A percentile compares a stretch with the other conserved stretches of the same genome.
Evolutionary conservation across 2,797 vertebrate genomes (phyloP).

Genomic region (Octomys mimax): DNA sequence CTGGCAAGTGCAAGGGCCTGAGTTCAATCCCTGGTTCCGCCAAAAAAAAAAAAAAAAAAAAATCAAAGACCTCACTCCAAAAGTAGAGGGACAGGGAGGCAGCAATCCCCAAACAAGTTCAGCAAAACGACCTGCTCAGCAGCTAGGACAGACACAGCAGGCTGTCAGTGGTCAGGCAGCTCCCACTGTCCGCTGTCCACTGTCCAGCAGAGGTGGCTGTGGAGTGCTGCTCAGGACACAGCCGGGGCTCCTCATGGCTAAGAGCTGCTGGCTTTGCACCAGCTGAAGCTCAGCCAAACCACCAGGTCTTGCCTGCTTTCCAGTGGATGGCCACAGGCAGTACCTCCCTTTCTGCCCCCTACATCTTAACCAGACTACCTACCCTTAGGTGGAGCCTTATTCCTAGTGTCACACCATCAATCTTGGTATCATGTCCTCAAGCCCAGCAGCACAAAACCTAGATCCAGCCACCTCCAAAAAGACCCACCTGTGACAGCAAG

Average conservation of each 20-base stretch:
- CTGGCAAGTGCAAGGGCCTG: too few relatives aligned
- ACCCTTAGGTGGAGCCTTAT: not conserved
- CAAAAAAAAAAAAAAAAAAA: too few relatives aligned
- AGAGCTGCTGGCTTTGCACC: not conserved
- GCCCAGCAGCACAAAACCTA: not conserved
- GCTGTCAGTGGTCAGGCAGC: not conserved
- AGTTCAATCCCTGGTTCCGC: too few relatives aligned
- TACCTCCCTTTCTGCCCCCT: not conserved
- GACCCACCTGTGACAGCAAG: not conserved
- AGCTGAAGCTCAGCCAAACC: not conserved
- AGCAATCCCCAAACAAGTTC: not conserved
- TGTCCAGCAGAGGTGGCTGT: not conserved
- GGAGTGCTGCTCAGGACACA: not conserved
- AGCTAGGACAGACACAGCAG: not conserved
- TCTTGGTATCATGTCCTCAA: not conserved
- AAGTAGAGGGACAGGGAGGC: not conserved
- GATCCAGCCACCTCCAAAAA: not conserved
- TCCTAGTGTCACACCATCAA: not conserved
- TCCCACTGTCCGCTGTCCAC: too few relatives aligned
- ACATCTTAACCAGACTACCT: not conserved
- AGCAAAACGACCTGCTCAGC: not conserved
- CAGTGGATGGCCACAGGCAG: not conserved
- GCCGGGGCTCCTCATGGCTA: rapidly evolving
- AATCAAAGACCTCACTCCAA: not conserved
- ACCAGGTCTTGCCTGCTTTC: not conserved